Evolutionary conservation across 2,888 invertebrate species (phyloP).

Genomic region (Ethmia dodecea): DNA sequence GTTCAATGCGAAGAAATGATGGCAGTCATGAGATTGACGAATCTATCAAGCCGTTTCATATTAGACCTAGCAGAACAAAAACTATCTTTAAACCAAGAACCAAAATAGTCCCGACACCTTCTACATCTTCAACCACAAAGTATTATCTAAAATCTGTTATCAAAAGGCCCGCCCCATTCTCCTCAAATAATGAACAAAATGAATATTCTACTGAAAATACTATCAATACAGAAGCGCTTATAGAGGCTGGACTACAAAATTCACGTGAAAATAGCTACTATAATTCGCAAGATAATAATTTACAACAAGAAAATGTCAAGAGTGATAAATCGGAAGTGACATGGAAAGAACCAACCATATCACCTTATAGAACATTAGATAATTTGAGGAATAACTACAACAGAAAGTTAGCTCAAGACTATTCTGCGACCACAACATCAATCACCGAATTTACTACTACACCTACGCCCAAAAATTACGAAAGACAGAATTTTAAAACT

Average conservation of each 20-base stretch:
- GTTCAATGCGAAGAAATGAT: slow-evolving; percentile 37
- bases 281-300: too few species aligned
- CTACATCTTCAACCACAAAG: slow-evolving; percentile 36
- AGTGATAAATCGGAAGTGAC: slow-evolving; percentile 24
- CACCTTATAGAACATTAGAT: slow-evolving; percentile 74
- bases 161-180: slow-evolving; percentile 47
- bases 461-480: slow-evolving; percentile 24
- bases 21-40: slow-evolving; percentile 29
- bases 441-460: slow-evolving; percentile 29
- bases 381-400: slow-evolving; percentile 42
- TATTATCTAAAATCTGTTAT: slow-evolving; percentile 53
- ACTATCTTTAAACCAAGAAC: slow-evolving; percentile 27
- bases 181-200: slow-evolving; percentile 25
- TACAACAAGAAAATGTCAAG: too few species aligned
- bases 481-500: slow-evolving; percentile 23
- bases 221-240: slow-evolving; percentile 35
- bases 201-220: slow-evolving; percentile 41
- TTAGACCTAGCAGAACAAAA: slow-evolving; percentile 28
- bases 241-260: slow-evolving; percentile 37
- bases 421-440: slow-evolving; percentile 34
- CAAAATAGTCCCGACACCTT: slow-evolving; percentile 22
- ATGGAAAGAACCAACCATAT: slow-evolving; percentile 62
- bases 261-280: slow-evolving; percentile 18
- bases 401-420: slow-evolving; percentile 25
- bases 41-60: slow-evolving; percentile 38